Base-by-base conservation (phyloP, 2,888 invertebrate species). In the Metallyticus violacea region DNA sequence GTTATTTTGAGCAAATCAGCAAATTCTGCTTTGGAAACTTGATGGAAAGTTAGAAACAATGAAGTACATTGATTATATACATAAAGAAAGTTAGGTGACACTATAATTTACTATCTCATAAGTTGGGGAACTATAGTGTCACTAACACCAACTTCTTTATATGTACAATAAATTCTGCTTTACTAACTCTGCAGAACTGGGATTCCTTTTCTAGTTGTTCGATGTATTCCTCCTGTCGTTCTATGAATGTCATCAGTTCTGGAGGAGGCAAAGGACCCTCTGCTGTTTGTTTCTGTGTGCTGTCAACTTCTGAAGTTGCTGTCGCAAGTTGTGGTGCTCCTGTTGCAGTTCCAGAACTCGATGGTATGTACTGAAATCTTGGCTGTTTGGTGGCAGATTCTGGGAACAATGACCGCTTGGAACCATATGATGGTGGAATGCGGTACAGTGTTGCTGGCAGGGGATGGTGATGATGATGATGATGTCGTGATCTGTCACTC, bases 161-260 rank as follows among this genome's bases (percentile, higher is more conserved):
- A n/a, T n/a, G n/a, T n/a, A n/a, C n/a, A 9, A 62, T 15, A 62
- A 62, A 0, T 15, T 2, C 40, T 62, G 22, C 25, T 26, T n/a
- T 62, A 90, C 91, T 90, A 91, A 95, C 95, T 92, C 96, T 94
- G 91, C 97, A 97, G 90, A 96, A 97, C 90, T 96, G 95, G 77
- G 97, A 97, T 92, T 97, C 97, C 89, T 96, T 94, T 91, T 97
- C 97, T 85, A 97, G 91, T 90, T 97, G 97, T 88, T 97, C 96
- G 84, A 97, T 97, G 90, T 97, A 97, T 89, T 97, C 97, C 90
- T 97, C 97, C 89, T 97, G 97, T 88, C 96, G 95, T 91, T 97
- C 96, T 82, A 97, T 96, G 90, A 97, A 97, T 89, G 95, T 94
- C 91, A 96, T 93, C 80, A 97, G 93, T 91, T 97, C 97, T 22